phyloP scores from a whole-genome alignment of 1,140 invertebrate genomes.

The Choristoneura fumiferana region DNA sequence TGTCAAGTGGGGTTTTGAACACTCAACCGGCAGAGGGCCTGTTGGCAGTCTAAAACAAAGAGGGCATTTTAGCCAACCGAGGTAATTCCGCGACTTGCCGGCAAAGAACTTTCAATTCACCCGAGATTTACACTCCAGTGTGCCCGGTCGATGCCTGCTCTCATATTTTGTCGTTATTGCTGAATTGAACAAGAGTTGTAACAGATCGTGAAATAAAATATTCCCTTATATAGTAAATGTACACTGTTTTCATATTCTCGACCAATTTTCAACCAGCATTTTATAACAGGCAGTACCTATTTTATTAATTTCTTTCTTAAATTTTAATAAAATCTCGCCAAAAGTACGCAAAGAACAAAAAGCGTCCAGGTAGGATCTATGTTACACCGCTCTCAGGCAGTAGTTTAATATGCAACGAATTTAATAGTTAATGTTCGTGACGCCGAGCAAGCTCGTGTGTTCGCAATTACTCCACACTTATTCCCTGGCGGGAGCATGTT shows the following conservation, averaged over 20 bases:
- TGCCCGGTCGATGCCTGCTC: neutral
- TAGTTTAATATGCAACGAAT: conserved; percentile 74
- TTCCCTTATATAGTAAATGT: no score
- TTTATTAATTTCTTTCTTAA: no score
- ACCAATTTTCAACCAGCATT: no score
- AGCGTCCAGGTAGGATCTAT: conserved; percentile 41
- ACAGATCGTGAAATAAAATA: neutral
- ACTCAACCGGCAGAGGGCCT: conserved; percentile 43
- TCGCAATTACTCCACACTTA: conserved; percentile 69
- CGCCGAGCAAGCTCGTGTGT: conserved; percentile 48
- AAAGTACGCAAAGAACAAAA: conserved; percentile 28
- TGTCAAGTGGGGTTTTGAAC: conserved; percentile 68
- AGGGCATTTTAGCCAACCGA: conserved; percentile 38
- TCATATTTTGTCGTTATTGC: neutral
- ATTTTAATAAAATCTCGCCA: neutral
- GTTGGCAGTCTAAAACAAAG: conserved; percentile 65
- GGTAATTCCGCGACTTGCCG: conserved; percentile 37
- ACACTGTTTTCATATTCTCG: no score
- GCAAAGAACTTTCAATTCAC: conserved; percentile 43
- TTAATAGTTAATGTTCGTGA: conserved; percentile 73
- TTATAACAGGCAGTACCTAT: no score
- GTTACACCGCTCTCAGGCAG: conserved; percentile 49
- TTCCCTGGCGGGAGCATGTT: conserved; percentile 47
- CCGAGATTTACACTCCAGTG: conserved; percentile 34
- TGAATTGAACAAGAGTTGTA: neutral